A percentile compares a stretch with the other conserved stretches of the same genome.
Evolutionary conservation across 2,888 invertebrate genomes (phyloP).

Genomic region (Baccha elongata): DNA sequence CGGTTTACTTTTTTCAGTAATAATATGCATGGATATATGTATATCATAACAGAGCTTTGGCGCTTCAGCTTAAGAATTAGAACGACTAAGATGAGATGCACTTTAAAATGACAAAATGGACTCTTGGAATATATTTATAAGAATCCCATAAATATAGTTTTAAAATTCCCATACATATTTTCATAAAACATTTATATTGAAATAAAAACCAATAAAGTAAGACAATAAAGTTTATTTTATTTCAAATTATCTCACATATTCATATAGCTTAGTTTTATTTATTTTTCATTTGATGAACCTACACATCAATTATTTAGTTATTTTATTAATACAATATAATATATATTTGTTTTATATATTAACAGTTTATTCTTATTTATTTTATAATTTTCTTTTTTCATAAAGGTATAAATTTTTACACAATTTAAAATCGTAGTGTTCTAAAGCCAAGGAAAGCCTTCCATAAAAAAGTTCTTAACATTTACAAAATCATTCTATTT

Average conservation of each 20-base stretch:
- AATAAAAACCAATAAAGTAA: background rate
- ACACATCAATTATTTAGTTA: slow-evolving; percentile 21
- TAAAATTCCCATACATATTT: too few species aligned
- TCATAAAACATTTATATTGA: background rate
- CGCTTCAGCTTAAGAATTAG: too few species aligned
- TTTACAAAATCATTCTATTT: slow-evolving; percentile 13
- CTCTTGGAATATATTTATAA: too few species aligned
- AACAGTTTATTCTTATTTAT: slow-evolving; percentile 49
- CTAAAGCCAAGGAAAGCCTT: slow-evolving; percentile 36
- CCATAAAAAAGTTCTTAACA: slow-evolving; percentile 52
- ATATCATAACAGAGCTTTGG: too few species aligned
- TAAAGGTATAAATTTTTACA: slow-evolving; percentile 6
- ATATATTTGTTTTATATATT: slow-evolving; percentile 34
- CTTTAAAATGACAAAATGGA: too few species aligned
- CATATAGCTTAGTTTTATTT: background rate
- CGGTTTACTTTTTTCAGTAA: too few species aligned
- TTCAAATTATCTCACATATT: slow-evolving; percentile 44
- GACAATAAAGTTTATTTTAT: slow-evolving; percentile 40
- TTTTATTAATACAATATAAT: slow-evolving; percentile 32
- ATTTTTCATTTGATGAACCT: slow-evolving; percentile 12
- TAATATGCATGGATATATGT: too few species aligned
- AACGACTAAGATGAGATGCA: too few species aligned
- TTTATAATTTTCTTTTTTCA: slow-evolving; percentile 18
- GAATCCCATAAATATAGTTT: too few species aligned
- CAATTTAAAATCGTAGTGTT: slow-evolving; percentile 27